Evolutionary conservation across 1,140 invertebrate species (phyloP).

Genomic region (Hestina assimilis): DNA sequence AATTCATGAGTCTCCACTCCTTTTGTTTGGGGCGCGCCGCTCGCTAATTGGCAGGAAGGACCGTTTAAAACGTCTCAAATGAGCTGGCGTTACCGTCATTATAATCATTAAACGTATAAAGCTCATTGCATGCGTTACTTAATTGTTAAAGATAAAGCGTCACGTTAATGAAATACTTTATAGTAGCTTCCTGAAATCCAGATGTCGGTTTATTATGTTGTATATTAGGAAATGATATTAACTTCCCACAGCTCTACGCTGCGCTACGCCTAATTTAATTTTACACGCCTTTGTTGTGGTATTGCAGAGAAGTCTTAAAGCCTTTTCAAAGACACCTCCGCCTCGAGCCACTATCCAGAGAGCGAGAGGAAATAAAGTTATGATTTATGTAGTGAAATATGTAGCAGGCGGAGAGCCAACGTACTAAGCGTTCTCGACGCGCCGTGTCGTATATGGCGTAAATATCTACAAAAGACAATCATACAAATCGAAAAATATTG

Average conservation of each 20-base stretch:
- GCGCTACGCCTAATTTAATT: constrained; percentile 70
- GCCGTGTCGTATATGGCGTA: constrained; percentile 46
- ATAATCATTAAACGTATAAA: constrained; percentile 32
- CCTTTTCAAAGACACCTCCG: constrained; percentile 68
- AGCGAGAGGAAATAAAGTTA: constrained; percentile 75
- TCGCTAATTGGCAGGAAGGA: constrained; percentile 72
- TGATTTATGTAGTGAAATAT: constrained; percentile 75
- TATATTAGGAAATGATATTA: constrained; percentile 25
- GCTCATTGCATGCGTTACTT: constrained; percentile 1
- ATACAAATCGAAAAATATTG: constrained; percentile 31
- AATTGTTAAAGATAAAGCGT: constrained; percentile 6
- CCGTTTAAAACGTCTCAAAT: constrained; percentile 61
- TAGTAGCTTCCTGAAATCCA: constrained; percentile 1
- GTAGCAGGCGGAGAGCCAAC: constrained; percentile 47
- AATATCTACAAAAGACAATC: constrained; percentile 45
- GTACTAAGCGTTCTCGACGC: constrained; percentile 40
- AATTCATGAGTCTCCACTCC: constrained; percentile 66
- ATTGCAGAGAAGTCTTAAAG: constrained; percentile 57
- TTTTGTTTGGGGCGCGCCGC: constrained; percentile 59
- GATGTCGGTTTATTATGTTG: constrained; percentile 16
- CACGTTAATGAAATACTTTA: constrained; percentile 9
- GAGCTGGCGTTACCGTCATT: constrained; percentile 41
- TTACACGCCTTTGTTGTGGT: constrained; percentile 60
- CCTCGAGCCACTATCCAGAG: constrained; percentile 38
- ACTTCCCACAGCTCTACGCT: constrained; percentile 34